Base-by-base conservation (phyloP, 2,113 vertebrate species). In the Hassar affinis region DNA sequence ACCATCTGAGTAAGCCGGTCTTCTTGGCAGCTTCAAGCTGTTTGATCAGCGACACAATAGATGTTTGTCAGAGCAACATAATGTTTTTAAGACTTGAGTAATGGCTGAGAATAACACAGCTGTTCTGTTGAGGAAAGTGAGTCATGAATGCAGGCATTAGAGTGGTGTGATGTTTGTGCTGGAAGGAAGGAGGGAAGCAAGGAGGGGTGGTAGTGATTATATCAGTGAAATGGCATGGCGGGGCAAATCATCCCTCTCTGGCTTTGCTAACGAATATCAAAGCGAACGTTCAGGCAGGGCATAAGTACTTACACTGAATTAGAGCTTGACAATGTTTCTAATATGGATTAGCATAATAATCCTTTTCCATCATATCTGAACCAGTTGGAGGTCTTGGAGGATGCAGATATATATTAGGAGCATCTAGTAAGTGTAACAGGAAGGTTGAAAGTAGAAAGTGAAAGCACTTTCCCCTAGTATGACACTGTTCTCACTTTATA, bases 61-160 rank as follows among this genome's bases (percentile, higher is more conserved):
- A 33, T 64, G 61, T 64, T 64, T 33, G 27, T 33, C 27, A 64
- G 14, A 15, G 30, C 14, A n/a, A 22, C 3, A n/a, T 57, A 57
- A 7, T 59, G 30, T 30, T 64, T 62, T 30, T 14, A 30, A 30
- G 59, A 30, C 27, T 45, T 69, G 15, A 33, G 20, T 45, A 69
- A 69, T 45, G 66, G 66, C 52, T 78, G 49, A 77, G 3, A 33
- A 22, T 61, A 49, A 47, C 12, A 35, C 71, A 56, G 77, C 77
- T 81, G 84, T n/a, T 85, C 69, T 78, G 54, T 72, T 47, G 22
- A 62, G 57, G 61, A 30, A 68, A 80, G 25, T 56, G 62, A 69
- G 33, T 81, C 33, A 71, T 54, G 62, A 52, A 81, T n/a, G 14
- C 64, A 9, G 49, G 49, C 62, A 14, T 75, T 66, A 69, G 49